Conservation (phyloP, 2,797 vertebrate species). For the Mallotus villosus region DNA sequence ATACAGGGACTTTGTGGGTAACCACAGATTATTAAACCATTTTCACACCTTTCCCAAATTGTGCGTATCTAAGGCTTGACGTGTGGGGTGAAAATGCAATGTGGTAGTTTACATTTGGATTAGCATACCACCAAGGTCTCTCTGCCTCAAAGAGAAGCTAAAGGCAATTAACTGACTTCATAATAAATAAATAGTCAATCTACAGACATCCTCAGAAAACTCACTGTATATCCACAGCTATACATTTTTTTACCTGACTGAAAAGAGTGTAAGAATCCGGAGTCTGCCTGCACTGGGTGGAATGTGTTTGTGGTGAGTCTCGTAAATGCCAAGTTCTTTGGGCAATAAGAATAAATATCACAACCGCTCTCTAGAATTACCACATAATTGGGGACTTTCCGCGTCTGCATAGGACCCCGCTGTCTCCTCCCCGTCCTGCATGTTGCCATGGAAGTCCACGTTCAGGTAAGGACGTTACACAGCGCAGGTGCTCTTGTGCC, state of each 20-base stretch:
- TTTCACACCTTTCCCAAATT: background rate
- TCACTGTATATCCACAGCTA: conserved; percentile 67
- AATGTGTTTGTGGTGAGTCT: conserved; percentile 77
- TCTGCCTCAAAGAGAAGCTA: conserved; percentile 45
- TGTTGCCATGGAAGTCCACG: conserved; percentile 56
- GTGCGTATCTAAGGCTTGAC: background rate
- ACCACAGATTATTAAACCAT: background rate
- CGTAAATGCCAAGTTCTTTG: conserved; percentile 79
- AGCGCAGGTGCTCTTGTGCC: conserved; percentile 44
- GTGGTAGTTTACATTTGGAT: conserved; percentile 34
- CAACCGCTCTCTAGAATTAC: conserved; percentile 78
- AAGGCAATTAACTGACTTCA: conserved; percentile 68
- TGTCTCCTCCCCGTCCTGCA: conserved; percentile 56
- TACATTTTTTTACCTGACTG: conserved; percentile 66
- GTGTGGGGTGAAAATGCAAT: conserved; percentile 24
- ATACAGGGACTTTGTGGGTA: background rate
- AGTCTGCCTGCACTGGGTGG: conserved; percentile 68
- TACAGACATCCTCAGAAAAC: conserved; percentile 64
- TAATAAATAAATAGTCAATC: conserved; percentile 54
- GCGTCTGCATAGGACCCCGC: conserved; percentile 65
- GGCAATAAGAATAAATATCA: conserved; percentile 80
- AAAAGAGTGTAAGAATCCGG: conserved; percentile 62
- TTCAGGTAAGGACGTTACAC: conserved; percentile 46
- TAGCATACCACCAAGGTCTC: conserved; percentile 43
- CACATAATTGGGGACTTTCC: conserved; percentile 88